These are phyloP conservation scores for Anastrepha obliqua DNA, from an alignment of 1,140 invertebrate genomes.

Conservation along the genomic window DNA sequence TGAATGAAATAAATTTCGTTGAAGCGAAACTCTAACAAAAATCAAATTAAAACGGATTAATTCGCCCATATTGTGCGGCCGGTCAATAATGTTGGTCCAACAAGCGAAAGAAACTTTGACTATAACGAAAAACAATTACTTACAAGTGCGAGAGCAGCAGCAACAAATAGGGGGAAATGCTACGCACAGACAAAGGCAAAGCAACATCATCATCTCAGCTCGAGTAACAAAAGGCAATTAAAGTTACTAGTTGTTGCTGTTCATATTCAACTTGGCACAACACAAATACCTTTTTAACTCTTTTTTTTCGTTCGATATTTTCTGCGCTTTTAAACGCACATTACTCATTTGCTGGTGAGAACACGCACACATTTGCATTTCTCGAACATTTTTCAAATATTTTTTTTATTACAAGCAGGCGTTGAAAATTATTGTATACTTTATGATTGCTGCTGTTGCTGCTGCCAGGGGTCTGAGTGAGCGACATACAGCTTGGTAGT, in stretches of 20 bases:
- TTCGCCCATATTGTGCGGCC: slow-evolving; percentile 39
- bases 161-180: background rate
- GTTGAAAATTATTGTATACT: slow-evolving; percentile 36
- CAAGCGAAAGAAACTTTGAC: background rate
- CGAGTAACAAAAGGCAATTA: slow-evolving; percentile 45
- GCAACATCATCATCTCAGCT: background rate
- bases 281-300: background rate
- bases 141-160: background rate
- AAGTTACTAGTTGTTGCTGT: slow-evolving; percentile 5
- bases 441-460: background rate
- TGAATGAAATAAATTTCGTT: slow-evolving; percentile 33
- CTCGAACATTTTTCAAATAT: background rate
- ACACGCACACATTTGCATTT: background rate
- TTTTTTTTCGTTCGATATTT: background rate
- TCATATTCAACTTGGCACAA: background rate
- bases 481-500: background rate
- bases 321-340: slow-evolving; percentile 5
- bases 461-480: background rate
- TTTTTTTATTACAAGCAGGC: background rate
- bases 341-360: background rate
- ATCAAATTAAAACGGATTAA: slow-evolving; percentile 49
- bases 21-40: background rate
- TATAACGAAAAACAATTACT: background rate
- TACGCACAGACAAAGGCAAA: no score
- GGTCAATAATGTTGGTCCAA: background rate